Base-by-base conservation (phyloP, 2,113 vertebrate species). In the Rhadina sibilatrix region DNA sequence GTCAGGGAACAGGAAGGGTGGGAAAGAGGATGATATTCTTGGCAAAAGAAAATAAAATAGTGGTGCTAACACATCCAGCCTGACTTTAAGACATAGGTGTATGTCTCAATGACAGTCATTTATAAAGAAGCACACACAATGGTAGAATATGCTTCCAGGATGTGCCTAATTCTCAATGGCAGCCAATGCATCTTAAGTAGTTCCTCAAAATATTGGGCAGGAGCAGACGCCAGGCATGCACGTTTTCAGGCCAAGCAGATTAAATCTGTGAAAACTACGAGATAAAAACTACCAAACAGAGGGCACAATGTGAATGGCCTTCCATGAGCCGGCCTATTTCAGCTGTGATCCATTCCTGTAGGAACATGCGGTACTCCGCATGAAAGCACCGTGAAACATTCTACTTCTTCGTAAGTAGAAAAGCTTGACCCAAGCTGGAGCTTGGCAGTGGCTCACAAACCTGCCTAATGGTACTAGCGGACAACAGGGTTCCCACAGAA, bases 381-480 rank as follows among this genome's bases (percentile, higher is more conserved):
- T 1, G 21, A 44, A 57, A 60, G 22, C 53, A 30, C 10, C 6
- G 1, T 9, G n/a, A 13, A 68, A 46, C 15, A 3, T 5, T 50
- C 19, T 4, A 3, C 40, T 44, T 27, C 13, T 2, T 12, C 24
- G 3, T 8, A 2, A 0, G 0, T 0, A 13, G 33, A 24, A 25
- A 56, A 40, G 15, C 33, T 15, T 12, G 27, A 15, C 15, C 20
- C 35, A 9, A 11, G 17, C 28, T 3, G 16, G 16, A 38, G n/a
- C 25, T 4, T 2, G 30, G 4, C 47, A 11, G 64, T 0, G 3
- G 20, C 27, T 35, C 38, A 4, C 37, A 16, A 7, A 16, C 0
- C 6, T 0, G 19, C 2, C n/a, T 18, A 4, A 12, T 0, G 21
- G 4, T 2, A 35, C 2, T 1, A 10, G 44, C 0, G 2, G 17